Percentiles rank a stretch among this genome's conserved stretches.
These are phyloP conservation scores for Delphinus delphis DNA, from an alignment of 2,113 vertebrate species.

Conservation along the genomic window DNA sequence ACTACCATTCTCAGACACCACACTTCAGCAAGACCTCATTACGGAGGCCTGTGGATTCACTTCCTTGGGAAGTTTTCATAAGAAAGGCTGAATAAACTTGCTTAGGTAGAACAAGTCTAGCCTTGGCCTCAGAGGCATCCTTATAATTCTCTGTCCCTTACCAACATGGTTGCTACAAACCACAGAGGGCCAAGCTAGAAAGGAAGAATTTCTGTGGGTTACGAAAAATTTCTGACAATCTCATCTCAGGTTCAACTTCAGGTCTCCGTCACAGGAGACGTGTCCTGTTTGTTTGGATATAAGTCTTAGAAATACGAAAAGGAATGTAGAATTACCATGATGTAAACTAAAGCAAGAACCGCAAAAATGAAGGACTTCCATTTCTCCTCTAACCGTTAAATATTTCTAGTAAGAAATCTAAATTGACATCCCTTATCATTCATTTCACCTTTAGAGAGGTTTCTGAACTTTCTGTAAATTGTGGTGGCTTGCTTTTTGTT, in stretches of 20 bases:
- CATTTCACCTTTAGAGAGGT: not conserved
- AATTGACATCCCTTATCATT: not conserved
- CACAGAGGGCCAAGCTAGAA: not conserved
- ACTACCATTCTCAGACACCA: not conserved
- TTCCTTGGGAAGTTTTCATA: constrained; percentile 76
- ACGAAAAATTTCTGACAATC: not conserved
- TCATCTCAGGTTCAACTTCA: not conserved
- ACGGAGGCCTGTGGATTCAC: constrained; percentile 58
- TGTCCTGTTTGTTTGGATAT: not conserved
- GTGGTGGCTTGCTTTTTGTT: not conserved
- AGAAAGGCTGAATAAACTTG: constrained; percentile 65
- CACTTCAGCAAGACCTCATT: not conserved
- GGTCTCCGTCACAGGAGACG: not conserved
- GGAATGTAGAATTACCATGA: not conserved
- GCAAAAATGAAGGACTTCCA: not conserved
- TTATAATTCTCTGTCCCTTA: not conserved
- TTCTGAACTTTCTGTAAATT: not conserved
- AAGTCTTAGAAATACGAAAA: not conserved
- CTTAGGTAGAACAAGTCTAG: constrained; percentile 17
- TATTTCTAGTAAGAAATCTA: not conserved
- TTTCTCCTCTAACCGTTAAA: not conserved
- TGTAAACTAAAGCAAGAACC: not conserved
- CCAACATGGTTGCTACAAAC: not conserved
- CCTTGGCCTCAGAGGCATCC: not conserved
- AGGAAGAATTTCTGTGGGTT: not conserved